Evolutionary conservation across 2,113 vertebrate genomes (phyloP), one percentile per base, ranked within the genome.

Genomic region (Dunckerocampus dactyliophorus): DNA sequence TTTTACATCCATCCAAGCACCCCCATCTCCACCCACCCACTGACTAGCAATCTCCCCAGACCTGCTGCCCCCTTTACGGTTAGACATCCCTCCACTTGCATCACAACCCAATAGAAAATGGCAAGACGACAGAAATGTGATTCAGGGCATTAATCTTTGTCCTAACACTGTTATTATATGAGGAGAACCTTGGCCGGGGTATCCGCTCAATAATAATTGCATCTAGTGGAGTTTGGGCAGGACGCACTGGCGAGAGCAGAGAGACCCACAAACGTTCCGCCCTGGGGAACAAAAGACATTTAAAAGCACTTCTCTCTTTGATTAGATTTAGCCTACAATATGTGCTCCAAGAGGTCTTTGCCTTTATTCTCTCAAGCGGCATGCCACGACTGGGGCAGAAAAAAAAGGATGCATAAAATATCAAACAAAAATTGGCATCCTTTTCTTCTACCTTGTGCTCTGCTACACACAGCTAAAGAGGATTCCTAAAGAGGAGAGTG

Each of bases 111-210:
- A 92, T 92, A 90, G 74, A 84, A 87, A 88, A 83, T 67, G 86
- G 92, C 91, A 88, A 89, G 62, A 54, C 3, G 65, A 92, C 86
- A 80, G 82, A 92, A 86, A 89, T 85, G 90, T 88, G 92, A 93
- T 90, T 90, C 89, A 87, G 91, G 90, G 91, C 89, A 94, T 95
- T 94, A 94, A 94, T 92, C 92, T 93, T 92, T 91, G 90, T 85
- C 88, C 91, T 77, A 90, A 93, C 89, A 76, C 85, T 89, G 85
- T 88, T 90, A 90, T 91, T 91, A 93, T 84, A 88, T 91, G 90
- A 92, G 81, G 75, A 55, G 76, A 58, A 87, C 79, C 82, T 78
- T 82, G 86, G 82, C 82, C 85, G 73, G 81, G 75, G 79, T 89
- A 88, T 64, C 82, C 85, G 91, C 85, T 93, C 89, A 69, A 79